These are phyloP conservation scores for Mormyrus iriodes DNA, from an alignment of 2,113 vertebrate genomes.

Conservation along the genomic window DNA sequence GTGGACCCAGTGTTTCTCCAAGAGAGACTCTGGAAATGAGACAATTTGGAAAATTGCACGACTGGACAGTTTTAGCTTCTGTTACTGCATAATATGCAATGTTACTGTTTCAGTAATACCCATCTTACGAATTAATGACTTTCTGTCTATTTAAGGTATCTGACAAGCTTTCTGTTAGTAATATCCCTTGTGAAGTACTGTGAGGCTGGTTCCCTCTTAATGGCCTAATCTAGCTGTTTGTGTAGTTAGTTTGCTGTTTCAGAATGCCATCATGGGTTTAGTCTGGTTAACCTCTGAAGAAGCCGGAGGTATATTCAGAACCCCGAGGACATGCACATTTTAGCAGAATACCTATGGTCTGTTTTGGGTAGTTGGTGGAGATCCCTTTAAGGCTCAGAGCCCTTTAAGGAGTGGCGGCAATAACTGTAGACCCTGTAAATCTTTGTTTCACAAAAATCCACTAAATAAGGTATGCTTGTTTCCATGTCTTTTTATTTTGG, in stretches of 20 bases:
- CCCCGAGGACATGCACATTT: not conserved
- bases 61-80: not conserved
- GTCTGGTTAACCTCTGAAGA: not conserved
- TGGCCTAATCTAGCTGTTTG: not conserved
- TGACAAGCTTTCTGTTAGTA: not conserved
- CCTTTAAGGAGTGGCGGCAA: not conserved
- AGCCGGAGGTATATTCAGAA: not conserved
- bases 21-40: not conserved
- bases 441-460: not conserved
- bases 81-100: not conserved
- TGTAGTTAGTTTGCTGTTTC: not conserved
- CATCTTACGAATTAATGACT: conserved; percentile 12
- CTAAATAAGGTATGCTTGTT: not conserved
- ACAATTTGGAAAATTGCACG: not conserved
- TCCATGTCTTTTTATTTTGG: not conserved
- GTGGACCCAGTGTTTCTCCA: not conserved
- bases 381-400: not conserved
- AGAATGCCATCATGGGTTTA: not conserved
- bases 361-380: not conserved
- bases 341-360: not conserved
- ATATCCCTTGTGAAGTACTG: not conserved
- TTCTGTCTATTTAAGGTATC: not conserved
- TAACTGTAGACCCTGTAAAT: not conserved
- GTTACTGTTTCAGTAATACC: not conserved
- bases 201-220: not conserved